Percentiles rank a stretch among this genome's conserved stretches.
phyloP scores from a whole-genome alignment of 2,797 vertebrate genomes.

The Rhadinocentrus ornatus region DNA sequence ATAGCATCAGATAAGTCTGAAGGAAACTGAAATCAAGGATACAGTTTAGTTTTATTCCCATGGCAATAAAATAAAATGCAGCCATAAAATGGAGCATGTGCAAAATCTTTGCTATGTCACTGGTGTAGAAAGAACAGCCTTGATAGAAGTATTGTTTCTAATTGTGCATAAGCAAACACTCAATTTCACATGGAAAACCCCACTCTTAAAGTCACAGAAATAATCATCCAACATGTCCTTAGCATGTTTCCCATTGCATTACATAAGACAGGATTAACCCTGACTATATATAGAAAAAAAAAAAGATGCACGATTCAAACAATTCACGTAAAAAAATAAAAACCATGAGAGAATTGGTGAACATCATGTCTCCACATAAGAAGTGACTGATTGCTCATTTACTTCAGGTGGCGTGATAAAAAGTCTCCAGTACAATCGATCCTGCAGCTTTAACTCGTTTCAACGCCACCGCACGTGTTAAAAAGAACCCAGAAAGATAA shows the following conservation, averaged over 20 bases:
- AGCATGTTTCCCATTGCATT: slow-evolving; percentile 58
- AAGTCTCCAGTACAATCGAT: slow-evolving; percentile 8
- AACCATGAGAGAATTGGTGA: neutral
- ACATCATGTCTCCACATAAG: neutral
- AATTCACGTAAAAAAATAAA: slow-evolving; percentile 40
- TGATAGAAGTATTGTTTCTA: neutral
- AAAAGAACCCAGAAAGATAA: slow-evolving; percentile 12
- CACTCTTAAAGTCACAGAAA: slow-evolving; percentile 2
- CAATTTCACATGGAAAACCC: neutral
- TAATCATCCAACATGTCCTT: slow-evolving; percentile 32
- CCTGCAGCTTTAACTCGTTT: neutral
- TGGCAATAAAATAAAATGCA: slow-evolving; percentile 13
- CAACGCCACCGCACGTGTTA: slow-evolving; percentile 28
- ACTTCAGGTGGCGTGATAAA: slow-evolving; percentile 48
- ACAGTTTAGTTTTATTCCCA: slow-evolving; percentile 26
- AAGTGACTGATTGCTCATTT: slow-evolving; percentile 23
- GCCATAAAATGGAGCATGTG: slow-evolving; percentile 3
- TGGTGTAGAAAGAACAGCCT: neutral
- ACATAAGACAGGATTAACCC: slow-evolving; percentile 75
- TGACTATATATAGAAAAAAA: slow-evolving; percentile 70
- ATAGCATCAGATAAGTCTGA: neutral
- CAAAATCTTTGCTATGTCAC: neutral
- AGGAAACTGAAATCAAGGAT: slow-evolving; percentile 5
- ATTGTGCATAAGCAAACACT: neutral
- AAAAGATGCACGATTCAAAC: slow-evolving; percentile 27